phyloP scores from a whole-genome alignment of 2,113 vertebrate species.

The Taurulus bubalis region DNA sequence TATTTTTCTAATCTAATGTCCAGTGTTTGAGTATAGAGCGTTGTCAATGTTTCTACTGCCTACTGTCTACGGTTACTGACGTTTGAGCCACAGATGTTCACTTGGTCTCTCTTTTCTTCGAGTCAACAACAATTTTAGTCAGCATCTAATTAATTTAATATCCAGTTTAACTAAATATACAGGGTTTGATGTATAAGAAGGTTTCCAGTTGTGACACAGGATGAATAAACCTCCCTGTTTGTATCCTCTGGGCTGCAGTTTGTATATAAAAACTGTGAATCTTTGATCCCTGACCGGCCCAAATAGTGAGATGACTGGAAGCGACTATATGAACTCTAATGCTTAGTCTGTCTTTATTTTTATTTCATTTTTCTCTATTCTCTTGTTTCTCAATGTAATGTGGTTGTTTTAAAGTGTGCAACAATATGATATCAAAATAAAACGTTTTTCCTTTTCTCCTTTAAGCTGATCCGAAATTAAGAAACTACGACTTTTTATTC shows the following conservation, averaged over 20 bases:
- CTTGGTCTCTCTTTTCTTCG: constrained; percentile 14
- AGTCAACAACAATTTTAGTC: constrained; percentile 18
- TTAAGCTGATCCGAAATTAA: constrained; percentile 1
- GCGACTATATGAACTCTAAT: constrained; percentile 37
- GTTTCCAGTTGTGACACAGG: constrained; percentile 34
- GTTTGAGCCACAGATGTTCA: background rate
- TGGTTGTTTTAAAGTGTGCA: constrained; percentile 73
- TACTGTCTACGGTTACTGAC: background rate
- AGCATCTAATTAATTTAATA: constrained; percentile 8
- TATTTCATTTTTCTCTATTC: constrained; percentile 40
- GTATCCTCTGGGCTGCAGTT: constrained; percentile 39
- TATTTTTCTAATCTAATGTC: constrained; percentile 71
- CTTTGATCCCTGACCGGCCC: constrained; percentile 53
- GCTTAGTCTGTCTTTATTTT: constrained; percentile 60
- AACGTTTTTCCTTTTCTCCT: constrained; percentile 51
- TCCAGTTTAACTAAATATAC: constrained; percentile 10
- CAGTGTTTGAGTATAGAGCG: constrained; percentile 23
- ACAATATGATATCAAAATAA: constrained; percentile 70
- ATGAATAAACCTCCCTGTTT: constrained; percentile 45
- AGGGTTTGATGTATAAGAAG: background rate
- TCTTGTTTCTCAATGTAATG: constrained; percentile 71
- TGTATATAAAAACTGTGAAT: constrained; percentile 58
- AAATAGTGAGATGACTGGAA: constrained; percentile 24
- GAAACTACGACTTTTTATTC: background rate
- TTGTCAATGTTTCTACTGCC: constrained; percentile 41